phyloP scores from a whole-genome alignment of 2,888 invertebrate species.

The Galeruca laticollis region DNA sequence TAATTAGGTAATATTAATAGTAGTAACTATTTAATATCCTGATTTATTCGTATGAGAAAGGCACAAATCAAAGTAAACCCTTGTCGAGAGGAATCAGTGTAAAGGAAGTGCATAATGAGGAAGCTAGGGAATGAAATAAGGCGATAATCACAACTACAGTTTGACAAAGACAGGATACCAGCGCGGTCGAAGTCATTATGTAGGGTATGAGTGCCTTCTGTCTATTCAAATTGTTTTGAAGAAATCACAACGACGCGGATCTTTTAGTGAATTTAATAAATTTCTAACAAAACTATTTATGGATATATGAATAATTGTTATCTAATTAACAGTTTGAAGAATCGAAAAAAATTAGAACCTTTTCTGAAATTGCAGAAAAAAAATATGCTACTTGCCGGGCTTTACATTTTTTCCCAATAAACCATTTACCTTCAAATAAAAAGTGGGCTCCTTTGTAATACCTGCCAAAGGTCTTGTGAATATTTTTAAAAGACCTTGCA shows the following conservation, averaged over 20 bases:
- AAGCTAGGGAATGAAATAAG: slow-evolving; percentile 59
- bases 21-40: slow-evolving; percentile 60
- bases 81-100: slow-evolving; percentile 62
- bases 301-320: too few relatives aligned
- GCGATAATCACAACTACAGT: slow-evolving; percentile 46
- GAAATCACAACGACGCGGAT: neutral
- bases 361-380: too few relatives aligned
- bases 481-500: slow-evolving; percentile 1
- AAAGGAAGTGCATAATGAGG: slow-evolving; percentile 66
- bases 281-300: too few relatives aligned
- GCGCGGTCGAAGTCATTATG: slow-evolving; percentile 27
- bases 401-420: too few relatives aligned
- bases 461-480: neutral
- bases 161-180: slow-evolving; percentile 50
- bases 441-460: neutral
- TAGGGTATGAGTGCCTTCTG: slow-evolving; percentile 14
- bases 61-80: slow-evolving; percentile 62
- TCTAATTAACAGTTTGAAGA: too few relatives aligned
- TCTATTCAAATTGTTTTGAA: neutral
- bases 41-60: slow-evolving; percentile 58
- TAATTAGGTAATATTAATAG: slow-evolving; percentile 41
- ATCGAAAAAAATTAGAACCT: too few relatives aligned
- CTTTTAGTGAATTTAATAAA: too few relatives aligned
- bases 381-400: too few relatives aligned
- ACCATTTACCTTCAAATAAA: neutral